Percentiles rank a stretch among this genome's conserved stretches.
These are phyloP conservation scores for Lepus oiostolus DNA, from an alignment of 2,797 vertebrate species.

Conservation along the genomic window DNA sequence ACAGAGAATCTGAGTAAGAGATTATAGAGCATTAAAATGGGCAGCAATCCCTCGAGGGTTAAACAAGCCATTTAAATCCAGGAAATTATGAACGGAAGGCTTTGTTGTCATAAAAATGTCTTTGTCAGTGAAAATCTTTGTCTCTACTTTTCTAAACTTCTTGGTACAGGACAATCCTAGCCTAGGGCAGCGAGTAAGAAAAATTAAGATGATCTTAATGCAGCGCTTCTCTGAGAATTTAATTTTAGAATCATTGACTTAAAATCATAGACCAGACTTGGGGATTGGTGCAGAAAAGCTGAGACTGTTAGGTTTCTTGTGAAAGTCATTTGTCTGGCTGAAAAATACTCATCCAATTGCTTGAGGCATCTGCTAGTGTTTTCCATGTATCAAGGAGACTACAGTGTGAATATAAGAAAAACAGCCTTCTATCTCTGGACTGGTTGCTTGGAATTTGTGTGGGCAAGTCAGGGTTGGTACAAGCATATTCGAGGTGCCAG, in stretches of 20 bases:
- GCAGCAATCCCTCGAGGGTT: background rate
- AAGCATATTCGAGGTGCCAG: background rate
- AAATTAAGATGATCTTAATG: conserved; percentile 33
- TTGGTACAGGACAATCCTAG: conserved; percentile 18
- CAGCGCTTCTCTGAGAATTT: conserved; percentile 31
- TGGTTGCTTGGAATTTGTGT: background rate
- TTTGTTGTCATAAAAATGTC: conserved; percentile 13
- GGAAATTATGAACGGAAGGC: background rate
- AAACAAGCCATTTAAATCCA: background rate
- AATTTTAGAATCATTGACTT: conserved; percentile 28
- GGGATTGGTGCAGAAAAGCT: conserved; percentile 38
- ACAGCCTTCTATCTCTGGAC: background rate
- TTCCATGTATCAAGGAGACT: background rate
- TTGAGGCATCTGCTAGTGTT: background rate
- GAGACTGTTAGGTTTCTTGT: background rate
- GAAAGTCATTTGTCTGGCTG: conserved; percentile 43
- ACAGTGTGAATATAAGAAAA: background rate
- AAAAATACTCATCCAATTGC: conserved; percentile 40
- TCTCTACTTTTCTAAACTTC: conserved; percentile 16
- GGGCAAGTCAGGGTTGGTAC: background rate
- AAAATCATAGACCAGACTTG: conserved; percentile 36
- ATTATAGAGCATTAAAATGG: background rate
- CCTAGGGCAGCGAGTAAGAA: background rate
- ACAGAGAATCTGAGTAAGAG: conserved; percentile 31
- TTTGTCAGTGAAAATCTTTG: conserved; percentile 45